Evolutionary conservation across 2,113 vertebrate genomes (phyloP).

Genomic region (Eurypyga helias): DNA sequence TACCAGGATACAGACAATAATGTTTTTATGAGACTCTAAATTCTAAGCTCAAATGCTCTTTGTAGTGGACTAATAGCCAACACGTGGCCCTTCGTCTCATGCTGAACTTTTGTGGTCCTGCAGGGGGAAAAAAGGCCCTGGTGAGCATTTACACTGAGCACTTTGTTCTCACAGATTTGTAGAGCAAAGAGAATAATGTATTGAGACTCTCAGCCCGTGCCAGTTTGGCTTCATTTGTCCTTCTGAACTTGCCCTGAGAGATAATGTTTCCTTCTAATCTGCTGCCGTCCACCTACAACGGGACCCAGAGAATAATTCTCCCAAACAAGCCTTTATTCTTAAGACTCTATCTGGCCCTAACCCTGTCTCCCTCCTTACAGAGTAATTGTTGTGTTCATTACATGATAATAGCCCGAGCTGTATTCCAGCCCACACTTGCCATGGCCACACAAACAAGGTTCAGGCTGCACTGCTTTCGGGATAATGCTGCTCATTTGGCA

Average conservation of each 20-base stretch:
- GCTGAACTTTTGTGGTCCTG: slow-evolving; percentile 85
- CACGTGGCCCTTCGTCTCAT: slow-evolving; percentile 86
- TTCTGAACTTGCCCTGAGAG: slow-evolving; percentile 81
- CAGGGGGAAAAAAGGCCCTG: slow-evolving; percentile 73
- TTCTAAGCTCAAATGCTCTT: slow-evolving; percentile 88
- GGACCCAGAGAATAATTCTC: slow-evolving; percentile 77
- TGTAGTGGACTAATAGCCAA: slow-evolving; percentile 84
- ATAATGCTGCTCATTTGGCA: slow-evolving; percentile 48
- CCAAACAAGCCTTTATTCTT: slow-evolving; percentile 81
- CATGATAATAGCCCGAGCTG: slow-evolving; percentile 31
- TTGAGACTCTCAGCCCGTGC: slow-evolving; percentile 71
- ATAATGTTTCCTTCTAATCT: slow-evolving; percentile 88
- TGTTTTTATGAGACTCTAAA: slow-evolving; percentile 93
- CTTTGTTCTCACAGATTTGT: slow-evolving; percentile 84
- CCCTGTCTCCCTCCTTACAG: slow-evolving; percentile 33
- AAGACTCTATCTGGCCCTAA: slow-evolving; percentile 24
- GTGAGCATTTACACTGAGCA: slow-evolving; percentile 79
- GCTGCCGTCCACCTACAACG: slow-evolving; percentile 81
- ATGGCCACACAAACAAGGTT: slow-evolving; percentile 37
- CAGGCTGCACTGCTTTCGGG: not conserved
- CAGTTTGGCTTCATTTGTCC: slow-evolving; percentile 71
- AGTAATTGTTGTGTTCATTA: slow-evolving; percentile 55
- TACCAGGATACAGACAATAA: slow-evolving; percentile 88
- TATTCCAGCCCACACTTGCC: slow-evolving; percentile 62
- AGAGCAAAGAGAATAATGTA: slow-evolving; percentile 81